Percentiles rank a stretch among this genome's conserved stretches.
Evolutionary conservation across 1,140 invertebrate genomes (phyloP).

Genomic region (Pemphigus obesinymphae): DNA sequence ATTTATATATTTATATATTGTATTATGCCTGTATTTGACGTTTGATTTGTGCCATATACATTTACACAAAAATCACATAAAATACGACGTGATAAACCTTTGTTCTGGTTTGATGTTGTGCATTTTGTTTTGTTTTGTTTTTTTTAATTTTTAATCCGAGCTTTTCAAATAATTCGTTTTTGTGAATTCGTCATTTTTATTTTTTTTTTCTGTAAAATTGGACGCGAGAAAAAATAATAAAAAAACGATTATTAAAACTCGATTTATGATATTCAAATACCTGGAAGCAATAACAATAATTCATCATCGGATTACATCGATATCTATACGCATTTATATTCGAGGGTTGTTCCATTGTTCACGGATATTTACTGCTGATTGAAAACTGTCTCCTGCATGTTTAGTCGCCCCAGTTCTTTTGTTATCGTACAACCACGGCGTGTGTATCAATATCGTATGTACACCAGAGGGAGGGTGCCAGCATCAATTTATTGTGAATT

Average conservation of each 20-base stretch:
- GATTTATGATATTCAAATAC: slow-evolving; percentile 11
- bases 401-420: background rate
- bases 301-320: slow-evolving; percentile 16
- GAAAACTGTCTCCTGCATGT: slow-evolving; percentile 27
- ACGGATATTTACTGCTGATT: slow-evolving; percentile 39
- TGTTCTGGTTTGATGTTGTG: background rate
- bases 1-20: no score
- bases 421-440: background rate
- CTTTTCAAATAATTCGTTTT: slow-evolving; percentile 9
- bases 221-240: background rate
- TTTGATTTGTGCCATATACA: background rate
- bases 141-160: slow-evolving; percentile 10
- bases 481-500: background rate
- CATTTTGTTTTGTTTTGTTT: background rate
- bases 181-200: background rate
- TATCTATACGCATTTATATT: background rate
- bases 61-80: background rate
- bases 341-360: slow-evolving; percentile 19
- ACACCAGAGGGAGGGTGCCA: background rate
- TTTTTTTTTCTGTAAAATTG: background rate
- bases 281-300: slow-evolving; percentile 8
- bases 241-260: background rate
- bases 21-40: background rate
- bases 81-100: background rate
- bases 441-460: background rate